Evolutionary conservation across 2,113 vertebrate species (phyloP), one percentile per base, ranked within the genome.

Genomic region (Antigone vipio): DNA sequence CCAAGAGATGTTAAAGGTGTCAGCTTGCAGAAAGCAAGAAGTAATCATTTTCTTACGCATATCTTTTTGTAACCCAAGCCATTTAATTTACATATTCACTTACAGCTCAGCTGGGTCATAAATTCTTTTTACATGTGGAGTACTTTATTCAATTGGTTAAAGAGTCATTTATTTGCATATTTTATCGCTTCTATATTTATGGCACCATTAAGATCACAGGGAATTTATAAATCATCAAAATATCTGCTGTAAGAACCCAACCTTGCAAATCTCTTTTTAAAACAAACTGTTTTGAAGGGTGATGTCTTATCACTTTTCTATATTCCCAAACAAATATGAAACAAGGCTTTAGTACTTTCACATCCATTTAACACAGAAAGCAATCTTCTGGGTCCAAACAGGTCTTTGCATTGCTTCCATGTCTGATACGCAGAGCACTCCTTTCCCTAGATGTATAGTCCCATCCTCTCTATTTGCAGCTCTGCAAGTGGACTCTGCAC

Each of bases 61-160:
- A 52, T 30, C 53, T 94, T 92, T 89, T 85, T 11, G 15, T 88
- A 91, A 92, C 14, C 5, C n/a, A 81, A 74, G 42, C 24, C 18
- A 58, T 72, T 96, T 87, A 81, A 93, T 96, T 95, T 89, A 44
- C 87, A 91, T 94, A 82, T 20, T 96, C 49, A 62, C 35, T 79
- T 69, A 68, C 12, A 44, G 24, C 45, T 88, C 40, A 85, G 6
- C 62, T 38, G 53, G 71, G 27, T 73, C 81, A 82, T 94, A 89
- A 92, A 87, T 89, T 74, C 27, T 78, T 85, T 95, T 89, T 72
- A 75, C 34, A 52, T 52, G 34, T 7, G 2, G 8, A 8, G 9
- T 82, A 79, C 40, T 93, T 83, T 76, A 67, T 72, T 89, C 73
- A 94, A 49, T 30, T 94, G 22, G 17, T 79, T 94, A 85, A 44